Conservation (phyloP, 2,888 invertebrate species). For the Synanthedon formicaeformis region DNA sequence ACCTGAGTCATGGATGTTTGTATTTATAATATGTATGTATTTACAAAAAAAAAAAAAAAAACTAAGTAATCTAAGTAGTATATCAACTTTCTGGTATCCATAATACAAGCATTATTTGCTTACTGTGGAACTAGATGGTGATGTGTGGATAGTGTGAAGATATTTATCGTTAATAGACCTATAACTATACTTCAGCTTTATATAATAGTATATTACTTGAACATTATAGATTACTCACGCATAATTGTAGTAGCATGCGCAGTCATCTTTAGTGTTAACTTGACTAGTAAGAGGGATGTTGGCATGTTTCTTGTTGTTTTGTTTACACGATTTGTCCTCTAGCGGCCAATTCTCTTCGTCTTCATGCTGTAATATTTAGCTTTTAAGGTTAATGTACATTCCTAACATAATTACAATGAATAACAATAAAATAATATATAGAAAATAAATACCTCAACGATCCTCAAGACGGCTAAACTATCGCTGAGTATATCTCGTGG, state of each 20-base stretch:
- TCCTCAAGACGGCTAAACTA: constrained; percentile 73
- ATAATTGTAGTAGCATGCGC: constrained; percentile 69
- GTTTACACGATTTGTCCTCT: constrained; percentile 45
- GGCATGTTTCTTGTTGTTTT: constrained; percentile 32
- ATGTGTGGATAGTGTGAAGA: too few species aligned
- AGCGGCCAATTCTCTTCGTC: constrained; percentile 58
- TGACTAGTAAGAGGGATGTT: constrained; percentile 34
- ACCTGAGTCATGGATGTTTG: too few species aligned
- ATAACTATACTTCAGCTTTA: too few species aligned
- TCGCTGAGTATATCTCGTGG: constrained; percentile 77
- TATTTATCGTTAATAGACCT: too few species aligned
- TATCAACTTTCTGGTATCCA: too few species aligned
- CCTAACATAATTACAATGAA: background rate
- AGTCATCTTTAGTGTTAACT: constrained; percentile 48
- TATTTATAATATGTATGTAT: too few species aligned
- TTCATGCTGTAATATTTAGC: constrained; percentile 35
- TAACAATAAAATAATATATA: background rate
- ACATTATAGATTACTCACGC: constrained; percentile 40
- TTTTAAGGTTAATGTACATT: constrained; percentile 1
- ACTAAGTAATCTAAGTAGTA: too few species aligned
- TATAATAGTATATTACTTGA: too few species aligned
- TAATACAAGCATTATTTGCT: too few species aligned
- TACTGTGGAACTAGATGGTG: too few species aligned
- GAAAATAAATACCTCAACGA: constrained; percentile 61
- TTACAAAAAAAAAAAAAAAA: too few species aligned